phyloP scores from a whole-genome alignment of 2,113 vertebrate species.

The Hypanus sabinus region DNA sequence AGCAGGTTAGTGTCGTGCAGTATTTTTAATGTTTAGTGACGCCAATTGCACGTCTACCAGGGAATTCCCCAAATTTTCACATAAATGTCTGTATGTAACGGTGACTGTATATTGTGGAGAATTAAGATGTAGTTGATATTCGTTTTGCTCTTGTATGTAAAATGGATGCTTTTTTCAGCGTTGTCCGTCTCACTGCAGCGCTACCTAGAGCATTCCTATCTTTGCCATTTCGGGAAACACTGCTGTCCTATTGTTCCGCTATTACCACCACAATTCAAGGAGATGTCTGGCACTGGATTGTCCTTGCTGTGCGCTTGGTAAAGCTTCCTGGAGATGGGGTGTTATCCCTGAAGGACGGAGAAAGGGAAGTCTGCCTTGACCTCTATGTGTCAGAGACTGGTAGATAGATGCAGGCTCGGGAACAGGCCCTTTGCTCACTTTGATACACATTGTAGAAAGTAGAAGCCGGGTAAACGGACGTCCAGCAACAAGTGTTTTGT shows the following conservation, averaged over 20 bases:
- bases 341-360: background rate
- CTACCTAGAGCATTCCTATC: background rate
- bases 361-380: background rate
- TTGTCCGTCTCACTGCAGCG: background rate
- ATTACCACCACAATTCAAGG: background rate
- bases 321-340: background rate
- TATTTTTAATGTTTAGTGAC: background rate
- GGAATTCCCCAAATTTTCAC: background rate
- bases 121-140: background rate
- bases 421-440: background rate
- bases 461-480: background rate
- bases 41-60: background rate
- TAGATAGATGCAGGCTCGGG: background rate
- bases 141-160: background rate
- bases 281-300: background rate
- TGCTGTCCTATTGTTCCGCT: background rate
- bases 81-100: background rate
- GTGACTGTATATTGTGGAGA: background rate
- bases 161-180: background rate
- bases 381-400: background rate
- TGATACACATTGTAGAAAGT: background rate
- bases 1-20: constrained; percentile 1
- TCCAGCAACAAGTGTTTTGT: background rate
- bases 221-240: background rate
- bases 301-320: background rate